A percentile compares a stretch with the other conserved stretches of the same genome.
These are phyloP conservation scores for Hyperoplus immaculatus DNA, from an alignment of 2,797 vertebrate species.

Conservation along the genomic window DNA sequence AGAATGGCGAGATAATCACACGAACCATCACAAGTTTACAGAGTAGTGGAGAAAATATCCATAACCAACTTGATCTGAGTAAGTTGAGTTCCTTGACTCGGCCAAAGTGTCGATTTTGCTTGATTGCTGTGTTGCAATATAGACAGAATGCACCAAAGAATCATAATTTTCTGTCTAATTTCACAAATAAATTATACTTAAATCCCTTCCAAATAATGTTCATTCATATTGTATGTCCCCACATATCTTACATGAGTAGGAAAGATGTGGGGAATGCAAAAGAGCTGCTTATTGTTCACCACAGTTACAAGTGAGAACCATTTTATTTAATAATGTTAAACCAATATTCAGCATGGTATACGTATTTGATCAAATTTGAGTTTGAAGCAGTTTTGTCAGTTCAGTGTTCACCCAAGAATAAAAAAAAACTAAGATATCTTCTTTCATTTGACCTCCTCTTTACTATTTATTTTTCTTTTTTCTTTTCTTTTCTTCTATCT, in stretches of 20 bases:
- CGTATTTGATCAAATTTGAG: neutral
- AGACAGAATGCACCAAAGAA: neutral
- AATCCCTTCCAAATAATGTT: neutral
- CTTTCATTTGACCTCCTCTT: neutral
- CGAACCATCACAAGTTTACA: constrained; percentile 5
- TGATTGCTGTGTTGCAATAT: constrained; percentile 2
- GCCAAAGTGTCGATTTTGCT: constrained; percentile 21
- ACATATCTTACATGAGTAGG: neutral
- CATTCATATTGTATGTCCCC: neutral
- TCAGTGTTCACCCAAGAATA: neutral
- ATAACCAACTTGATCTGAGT: neutral
- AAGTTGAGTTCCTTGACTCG: neutral
- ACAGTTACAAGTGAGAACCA: neutral
- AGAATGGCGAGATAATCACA: constrained; percentile 28
- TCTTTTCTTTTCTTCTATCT: neutral
- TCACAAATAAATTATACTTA: too few relatives aligned
- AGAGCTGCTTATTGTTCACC: constrained; percentile 4
- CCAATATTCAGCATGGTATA: neutral
- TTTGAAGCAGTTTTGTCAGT: neutral
- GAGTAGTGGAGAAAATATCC: neutral
- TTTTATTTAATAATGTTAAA: neutral
- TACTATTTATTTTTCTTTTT: neutral
- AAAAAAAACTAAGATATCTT: neutral
- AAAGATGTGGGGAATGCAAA: neutral
- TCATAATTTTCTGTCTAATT: neutral